Base-by-base conservation (phyloP, 23 tunicate genomes). In the Botrylloides violaceus region DNA sequence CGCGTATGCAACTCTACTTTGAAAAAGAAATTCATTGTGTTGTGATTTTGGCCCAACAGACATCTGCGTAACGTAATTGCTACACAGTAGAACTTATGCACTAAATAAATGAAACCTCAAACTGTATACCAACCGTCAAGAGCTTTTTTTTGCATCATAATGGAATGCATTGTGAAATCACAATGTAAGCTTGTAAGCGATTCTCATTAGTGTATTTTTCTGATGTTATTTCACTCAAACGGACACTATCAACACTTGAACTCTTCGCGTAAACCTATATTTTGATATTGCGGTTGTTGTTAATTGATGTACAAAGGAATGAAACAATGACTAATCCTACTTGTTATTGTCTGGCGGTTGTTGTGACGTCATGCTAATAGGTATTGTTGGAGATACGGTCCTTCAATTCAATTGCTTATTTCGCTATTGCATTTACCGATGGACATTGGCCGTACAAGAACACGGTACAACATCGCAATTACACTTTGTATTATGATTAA, bases 261-360 rank as follows among this genome's bases (percentile, higher is more conserved):
- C 53, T 7, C 53, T 43, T 15, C 15, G 53, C 53, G 53, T 7
- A 43, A 43, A 43, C 53, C 53, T 43, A 43, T 43, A 43, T 43
- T 43, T 43, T 43, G 53, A 43, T 43, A 15, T 15, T 15, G 53
- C 53, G 53, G 53, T 43, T 43, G 53, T 9, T 43, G 9, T 43
- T 43, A 43, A 43, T 43, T 43, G 53, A 9, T 43, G 53, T 15
- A 15, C 15, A 43, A 43, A 43, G 9, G 9, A 43, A 7, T 7
- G 53, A 43, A 43, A 43, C 53, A 43, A 43, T 43, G 53, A 15
- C 53, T 43, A 43, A 43, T 43, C 53, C 53, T 43, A 43, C 53
- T 43, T 43, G 53, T 15, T 15, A 15, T 43, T 43, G 15, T 43
- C 53, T 43, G 15, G 53, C 15, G 53, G 53, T 43, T 9, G 12